A percentile compares a stretch with the other conserved stretches of the same genome.
phyloP scores from a whole-genome alignment of 2,888 invertebrate species.

The Ecliptopera silaceata region DNA sequence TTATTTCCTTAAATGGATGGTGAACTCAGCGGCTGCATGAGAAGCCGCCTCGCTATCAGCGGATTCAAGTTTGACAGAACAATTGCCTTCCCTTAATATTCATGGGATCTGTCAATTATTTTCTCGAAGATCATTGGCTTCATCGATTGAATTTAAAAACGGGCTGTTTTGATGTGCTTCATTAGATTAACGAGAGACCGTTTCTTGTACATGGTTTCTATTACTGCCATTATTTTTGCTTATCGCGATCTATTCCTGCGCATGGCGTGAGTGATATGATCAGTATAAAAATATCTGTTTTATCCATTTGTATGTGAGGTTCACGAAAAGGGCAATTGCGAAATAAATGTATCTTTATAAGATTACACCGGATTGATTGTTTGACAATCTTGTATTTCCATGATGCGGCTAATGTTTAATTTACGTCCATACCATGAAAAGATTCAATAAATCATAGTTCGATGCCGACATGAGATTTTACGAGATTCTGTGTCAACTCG shows the following conservation, averaged over 20 bases:
- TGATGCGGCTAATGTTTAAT: constrained; percentile 12
- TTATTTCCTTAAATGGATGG: constrained; percentile 63
- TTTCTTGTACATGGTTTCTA: constrained; percentile 12
- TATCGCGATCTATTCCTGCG: too few species aligned
- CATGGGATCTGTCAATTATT: constrained; percentile 60
- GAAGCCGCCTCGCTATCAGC: constrained; percentile 51
- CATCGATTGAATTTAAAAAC: constrained; percentile 40
- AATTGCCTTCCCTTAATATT: constrained; percentile 61
- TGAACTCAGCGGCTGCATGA: constrained; percentile 49
- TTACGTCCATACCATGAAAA: constrained; percentile 29
- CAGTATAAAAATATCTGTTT: too few species aligned
- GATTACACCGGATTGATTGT: not conserved
- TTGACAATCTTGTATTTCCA: not conserved
- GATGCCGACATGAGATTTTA: constrained; percentile 38
- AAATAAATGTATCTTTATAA: too few species aligned
- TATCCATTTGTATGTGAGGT: too few species aligned
- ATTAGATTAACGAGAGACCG: constrained; percentile 35
- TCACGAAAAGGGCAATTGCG: too few species aligned
- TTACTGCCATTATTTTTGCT: too few species aligned
- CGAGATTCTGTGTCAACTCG: constrained; percentile 46
- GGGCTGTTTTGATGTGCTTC: constrained; percentile 38
- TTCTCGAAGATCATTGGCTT: constrained; percentile 38
- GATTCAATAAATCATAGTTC: constrained; percentile 35
- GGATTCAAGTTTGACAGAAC: constrained; percentile 56
- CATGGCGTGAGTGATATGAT: too few species aligned